Base-by-base conservation (phyloP, 2,888 invertebrate species). In the Saturnia japonica region DNA sequence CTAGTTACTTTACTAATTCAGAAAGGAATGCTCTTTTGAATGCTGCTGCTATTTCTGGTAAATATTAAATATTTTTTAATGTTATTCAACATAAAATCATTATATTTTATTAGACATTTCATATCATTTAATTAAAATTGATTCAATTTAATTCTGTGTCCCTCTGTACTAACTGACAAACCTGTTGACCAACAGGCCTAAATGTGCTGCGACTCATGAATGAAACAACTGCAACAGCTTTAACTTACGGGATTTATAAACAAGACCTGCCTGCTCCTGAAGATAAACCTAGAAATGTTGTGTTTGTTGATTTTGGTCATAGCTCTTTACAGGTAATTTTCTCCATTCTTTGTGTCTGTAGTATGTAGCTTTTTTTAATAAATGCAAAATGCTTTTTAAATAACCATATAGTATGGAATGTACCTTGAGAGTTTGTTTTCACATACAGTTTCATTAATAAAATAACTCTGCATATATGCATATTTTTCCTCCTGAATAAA, bases 221-320 rank as follows among this genome's bases (percentile, higher is more conserved):
- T 91, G 99, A 99, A 94, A 98, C 99, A 40, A 98, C 99, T 8
- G 99, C 99, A 14, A 98, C 99, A 64, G 99, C 99, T 43, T 94
- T 99, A 69, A 97, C 98, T 67, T 99, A 99, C 89, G 99, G 99
- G 73, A 99, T 99, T 87, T 99, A 99, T 91, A 99, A 99, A 90
- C 98, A 99, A 89, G 99, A 99, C 89, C 94, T 99, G 77, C 99
- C 99, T 16, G 95, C 96, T 16, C 95, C 96, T 3, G 98, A 98
- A 80, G 98, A 98, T 73, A 97, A 98, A 80, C 96, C 98, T 0
- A 95, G 97, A 72, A 97, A 98, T 92, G 98, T 99, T 16, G 96
- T 99, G 16, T 99, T 99, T 94, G 97, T 99, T 68, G 99, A 99
- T 89, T 97, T 98, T 88, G 99, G 99, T 19, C 97, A 99, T 83